Conservation (phyloP, 2,888 invertebrate genomes). For the Thecophora atra region DNA sequence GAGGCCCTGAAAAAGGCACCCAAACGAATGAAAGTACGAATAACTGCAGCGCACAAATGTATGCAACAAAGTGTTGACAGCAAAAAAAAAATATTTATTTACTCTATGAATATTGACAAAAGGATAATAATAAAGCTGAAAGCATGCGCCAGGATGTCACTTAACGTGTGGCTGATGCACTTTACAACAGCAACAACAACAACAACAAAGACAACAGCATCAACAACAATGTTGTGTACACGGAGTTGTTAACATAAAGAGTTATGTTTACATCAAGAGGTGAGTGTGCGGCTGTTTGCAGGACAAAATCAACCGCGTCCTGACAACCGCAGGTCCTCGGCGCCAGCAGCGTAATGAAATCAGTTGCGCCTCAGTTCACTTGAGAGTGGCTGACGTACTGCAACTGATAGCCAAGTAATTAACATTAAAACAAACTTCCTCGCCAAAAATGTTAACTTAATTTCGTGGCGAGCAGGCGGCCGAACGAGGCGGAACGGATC, state of each 20-base stretch:
- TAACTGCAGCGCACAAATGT: slow-evolving; percentile 36
- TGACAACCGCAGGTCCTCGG: slow-evolving; percentile 17
- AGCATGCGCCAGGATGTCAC: slow-evolving; percentile 23
- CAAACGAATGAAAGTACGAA: slow-evolving; percentile 38
- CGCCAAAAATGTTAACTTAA: slow-evolving; percentile 51
- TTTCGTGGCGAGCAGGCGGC: slow-evolving; percentile 41
- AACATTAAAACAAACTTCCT: slow-evolving; percentile 42
- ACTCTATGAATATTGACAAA: slow-evolving; percentile 32
- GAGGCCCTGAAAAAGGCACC: background rate
- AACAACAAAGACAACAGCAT: background rate
- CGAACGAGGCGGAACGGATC: background rate
- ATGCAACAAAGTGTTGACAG: slow-evolving; percentile 41
- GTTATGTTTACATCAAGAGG: slow-evolving; percentile 28
- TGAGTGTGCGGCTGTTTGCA: background rate
- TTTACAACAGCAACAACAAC: slow-evolving; percentile 18
- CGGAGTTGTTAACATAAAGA: slow-evolving; percentile 36
- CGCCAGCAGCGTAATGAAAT: slow-evolving; percentile 28
- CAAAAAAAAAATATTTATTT: slow-evolving; percentile 8
- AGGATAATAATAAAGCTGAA: slow-evolving; percentile 25
- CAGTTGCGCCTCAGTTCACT: slow-evolving; percentile 33
- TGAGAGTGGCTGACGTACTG: slow-evolving; percentile 24
- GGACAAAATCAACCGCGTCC: slow-evolving; percentile 10
- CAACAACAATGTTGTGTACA: slow-evolving; percentile 32
- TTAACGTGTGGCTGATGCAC: slow-evolving; percentile 33
- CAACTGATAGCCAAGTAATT: slow-evolving; percentile 43